Evolutionary conservation across 2,113 vertebrate genomes (phyloP), one percentile per base, ranked within the genome.

Genomic region (Clarias macrocephalus): DNA sequence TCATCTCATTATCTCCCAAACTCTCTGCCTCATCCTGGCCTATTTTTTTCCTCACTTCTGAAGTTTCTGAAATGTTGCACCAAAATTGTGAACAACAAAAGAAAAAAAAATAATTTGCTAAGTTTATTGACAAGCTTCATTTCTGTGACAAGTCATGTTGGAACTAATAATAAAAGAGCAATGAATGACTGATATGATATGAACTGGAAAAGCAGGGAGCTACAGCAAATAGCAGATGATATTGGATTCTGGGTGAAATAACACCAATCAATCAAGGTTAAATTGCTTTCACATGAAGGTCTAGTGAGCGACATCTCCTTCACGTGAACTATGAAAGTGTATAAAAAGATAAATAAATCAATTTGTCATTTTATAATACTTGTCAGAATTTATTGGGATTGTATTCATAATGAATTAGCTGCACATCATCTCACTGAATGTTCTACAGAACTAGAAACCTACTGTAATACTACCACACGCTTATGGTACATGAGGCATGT

Each of bases 131-230:
- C 72, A 48, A 75, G 37, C 37, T 11, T 2, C 19, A 70, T 16
- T 16, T 70, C 30, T 70, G 30, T 37, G 68, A 6, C 30, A 72
- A 37, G 28, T 68, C 66, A 68, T 16, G 28, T 13, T 18, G 68
- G 23, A 10, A 33, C 7, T 48, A 33, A 33, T 3, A 42, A 73
- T 42, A 18, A 75, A 52, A 52, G 10, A 21, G 2, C 5, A 28
- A 8, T 77, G 75, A 77, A 77, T 56, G 75, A 56, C 75, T 28
- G 25, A 56, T 77, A 13, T 54, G 37, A 77, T 54, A 77, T 77
- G 52, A 56, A 77, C 5, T 77, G 25, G 52, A 56, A 28, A 54
- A 56, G 18, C 48, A 77, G 48, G 23, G 75, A 77, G 75, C 13
- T 25, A 48, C 48, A 48, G 48, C 8, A 77, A 77, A 77, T 28